phyloP scores from a whole-genome alignment of 2,888 invertebrate genomes.

The Apodemia hepburni region DNA sequence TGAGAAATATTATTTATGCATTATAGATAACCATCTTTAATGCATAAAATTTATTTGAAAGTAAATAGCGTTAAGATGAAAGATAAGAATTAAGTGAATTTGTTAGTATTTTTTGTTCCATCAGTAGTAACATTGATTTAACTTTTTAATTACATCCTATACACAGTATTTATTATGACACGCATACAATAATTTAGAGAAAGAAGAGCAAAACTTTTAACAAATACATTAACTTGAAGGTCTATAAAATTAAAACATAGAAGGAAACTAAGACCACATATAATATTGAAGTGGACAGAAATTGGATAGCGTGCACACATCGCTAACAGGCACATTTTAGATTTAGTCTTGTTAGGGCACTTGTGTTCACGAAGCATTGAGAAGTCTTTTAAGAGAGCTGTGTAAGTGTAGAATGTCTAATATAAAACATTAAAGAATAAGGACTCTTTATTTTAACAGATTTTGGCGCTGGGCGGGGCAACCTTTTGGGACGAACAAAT shows the following conservation, averaged over 20 bases:
- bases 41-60: slow-evolving; percentile 34
- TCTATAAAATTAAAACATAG: slow-evolving; percentile 55
- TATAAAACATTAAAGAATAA: slow-evolving; percentile 47
- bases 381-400: slow-evolving; percentile 39
- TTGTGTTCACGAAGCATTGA: slow-evolving; percentile 55
- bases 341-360: slow-evolving; percentile 46
- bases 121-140: slow-evolving; percentile 18
- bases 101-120: slow-evolving; percentile 31
- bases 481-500: slow-evolving; percentile 51
- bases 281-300: slow-evolving; percentile 74
- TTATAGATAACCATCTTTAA: slow-evolving; percentile 39
- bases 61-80: slow-evolving; percentile 36
- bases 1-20: slow-evolving; percentile 43
- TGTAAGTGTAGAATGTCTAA: slow-evolving; percentile 55
- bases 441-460: slow-evolving; percentile 51
- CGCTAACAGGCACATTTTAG: slow-evolving; percentile 71
- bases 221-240: slow-evolving; percentile 55
- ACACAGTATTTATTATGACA: background rate
- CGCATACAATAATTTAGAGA: slow-evolving; percentile 28
- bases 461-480: slow-evolving; percentile 77
- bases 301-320: slow-evolving; percentile 75
- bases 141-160: slow-evolving; percentile 19
- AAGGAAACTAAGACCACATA: slow-evolving; percentile 72
- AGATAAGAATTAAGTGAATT: slow-evolving; percentile 38
- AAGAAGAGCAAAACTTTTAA: slow-evolving; percentile 51